These are phyloP conservation scores for Caenorhabditis uteleia DNA, from an alignment of 2,888 invertebrate species.

Conservation along the genomic window DNA sequence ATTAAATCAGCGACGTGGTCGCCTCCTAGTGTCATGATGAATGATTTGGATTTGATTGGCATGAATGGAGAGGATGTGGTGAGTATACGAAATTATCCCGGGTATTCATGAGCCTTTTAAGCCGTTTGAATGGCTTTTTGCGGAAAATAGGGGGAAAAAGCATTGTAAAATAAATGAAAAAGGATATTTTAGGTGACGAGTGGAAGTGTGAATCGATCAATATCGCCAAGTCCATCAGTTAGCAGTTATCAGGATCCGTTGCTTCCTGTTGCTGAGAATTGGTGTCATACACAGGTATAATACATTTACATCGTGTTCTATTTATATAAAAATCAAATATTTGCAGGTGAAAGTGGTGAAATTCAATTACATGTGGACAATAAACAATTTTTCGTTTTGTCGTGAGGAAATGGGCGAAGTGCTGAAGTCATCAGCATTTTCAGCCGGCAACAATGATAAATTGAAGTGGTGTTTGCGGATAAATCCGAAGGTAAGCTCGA, in stretches of 20 bases:
- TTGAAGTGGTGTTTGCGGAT: conserved; percentile 99
- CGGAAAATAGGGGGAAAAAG: too few species aligned
- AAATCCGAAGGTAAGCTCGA: conserved; percentile 98
- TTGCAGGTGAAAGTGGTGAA: conserved; percentile 98
- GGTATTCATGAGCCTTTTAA: too few species aligned
- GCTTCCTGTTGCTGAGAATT: conserved; percentile 94
- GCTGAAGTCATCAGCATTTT: conserved; percentile 98
- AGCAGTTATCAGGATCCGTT: conserved; percentile 41
- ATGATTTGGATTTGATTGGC: too few species aligned
- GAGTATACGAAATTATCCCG: too few species aligned
- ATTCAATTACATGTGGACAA: conserved; percentile 99
- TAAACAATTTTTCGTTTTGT: conserved; percentile 99
- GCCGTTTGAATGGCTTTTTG: too few species aligned
- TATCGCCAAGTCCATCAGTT: conserved; percentile 37
- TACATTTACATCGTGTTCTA: neutral
- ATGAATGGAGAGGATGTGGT: too few species aligned
- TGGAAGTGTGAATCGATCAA: conserved; percentile 16
- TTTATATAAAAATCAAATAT: conserved; percentile 1
- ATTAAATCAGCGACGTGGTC: too few species aligned
- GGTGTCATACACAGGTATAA: conserved; percentile 86
- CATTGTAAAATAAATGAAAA: too few species aligned
- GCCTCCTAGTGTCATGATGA: too few species aligned
- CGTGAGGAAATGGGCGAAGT: conserved; percentile 99
- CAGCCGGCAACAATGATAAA: conserved; percentile 98
- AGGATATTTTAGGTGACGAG: too few species aligned